Base-by-base conservation (phyloP, 2,797 vertebrate species). In the Lepus townsendii region DNA sequence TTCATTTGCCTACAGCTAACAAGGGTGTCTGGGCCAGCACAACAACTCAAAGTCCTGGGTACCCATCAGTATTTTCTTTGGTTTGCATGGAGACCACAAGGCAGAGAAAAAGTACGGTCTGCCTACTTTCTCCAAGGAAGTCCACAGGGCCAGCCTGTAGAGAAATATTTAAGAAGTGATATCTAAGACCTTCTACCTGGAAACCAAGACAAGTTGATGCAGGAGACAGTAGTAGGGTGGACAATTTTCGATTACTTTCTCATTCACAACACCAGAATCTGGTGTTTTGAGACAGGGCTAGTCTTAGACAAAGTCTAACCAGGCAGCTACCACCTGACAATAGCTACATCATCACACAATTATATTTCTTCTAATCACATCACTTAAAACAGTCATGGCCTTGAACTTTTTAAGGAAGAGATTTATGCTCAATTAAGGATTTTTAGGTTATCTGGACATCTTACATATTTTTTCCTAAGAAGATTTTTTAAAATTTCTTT, bases 361-460 rank as follows among this genome's bases (percentile, higher is more conserved):
- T 95, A 42, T 50, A 66, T 71, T 69, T 71, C 38, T 91, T 38
- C 42, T 72, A 85, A 50, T 83, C 30, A 27, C 30, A 50, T 66
- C 7, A 82, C 38, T 76, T 71, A 32, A 85, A 68, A 80, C 30
- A 20, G 42, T 60, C 50, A 65, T 0, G 73, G 26, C 13, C 42
- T 94, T 96, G 20, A 92, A 79, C 52, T 90, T 88, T 66, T 84
- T 35, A 93, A 83, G 62, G 50, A 96, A 92, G 68, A 83, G 60
- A 52, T 63, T 65, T 30, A 30, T 82, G 7, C 69, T 89, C 87
- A 92, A 38, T 69, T 94, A 92, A 92, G 85, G 14, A 93, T 69
- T 27, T 83, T 94, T 82, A 82, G 38, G 9, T 73, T 86, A 90
- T 71, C 30, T 8, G 26, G 60, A 65, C 7, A 82, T 42, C 5